Percentiles rank a stretch among this genome's conserved stretches.
phyloP scores from a whole-genome alignment of 1,140 invertebrate species.

The Augochlora pura region DNA sequence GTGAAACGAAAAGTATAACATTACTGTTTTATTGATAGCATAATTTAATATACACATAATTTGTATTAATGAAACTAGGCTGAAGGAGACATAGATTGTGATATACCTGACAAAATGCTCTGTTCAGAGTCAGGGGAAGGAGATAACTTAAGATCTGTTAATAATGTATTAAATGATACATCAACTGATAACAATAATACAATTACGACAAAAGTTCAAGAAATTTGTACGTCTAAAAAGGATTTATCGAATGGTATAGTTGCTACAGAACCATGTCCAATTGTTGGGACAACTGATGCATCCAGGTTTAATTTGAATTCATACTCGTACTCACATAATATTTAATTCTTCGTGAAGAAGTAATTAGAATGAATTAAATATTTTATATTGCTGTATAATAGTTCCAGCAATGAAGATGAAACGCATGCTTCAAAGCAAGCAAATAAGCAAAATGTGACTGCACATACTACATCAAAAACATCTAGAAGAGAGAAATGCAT shows the following conservation, averaged over 20 bases:
- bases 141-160: constrained; percentile 11
- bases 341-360: background rate
- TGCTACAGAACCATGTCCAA: background rate
- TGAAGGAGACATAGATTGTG: constrained; percentile 26
- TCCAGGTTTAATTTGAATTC: constrained; percentile 24
- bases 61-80: constrained; percentile 30
- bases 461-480: background rate
- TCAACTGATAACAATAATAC: background rate
- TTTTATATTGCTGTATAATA: background rate
- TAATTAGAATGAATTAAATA: background rate
- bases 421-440: background rate
- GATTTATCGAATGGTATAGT: background rate
- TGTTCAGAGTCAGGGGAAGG: constrained; percentile 41
- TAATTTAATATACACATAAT: background rate
- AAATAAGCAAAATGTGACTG: background rate
- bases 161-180: constrained; percentile 6
- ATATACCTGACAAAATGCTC: constrained; percentile 51
- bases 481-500: constrained; percentile 69
- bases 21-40: background rate
- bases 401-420: background rate
- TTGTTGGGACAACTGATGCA: constrained; percentile 3
- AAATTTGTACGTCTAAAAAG: background rate
- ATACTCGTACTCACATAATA: background rate
- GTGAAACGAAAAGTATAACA: constrained; percentile 58
- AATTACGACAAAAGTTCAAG: background rate